phyloP scores from a whole-genome alignment of 2,113 vertebrate species.

The Oryzias javanicus region DNA sequence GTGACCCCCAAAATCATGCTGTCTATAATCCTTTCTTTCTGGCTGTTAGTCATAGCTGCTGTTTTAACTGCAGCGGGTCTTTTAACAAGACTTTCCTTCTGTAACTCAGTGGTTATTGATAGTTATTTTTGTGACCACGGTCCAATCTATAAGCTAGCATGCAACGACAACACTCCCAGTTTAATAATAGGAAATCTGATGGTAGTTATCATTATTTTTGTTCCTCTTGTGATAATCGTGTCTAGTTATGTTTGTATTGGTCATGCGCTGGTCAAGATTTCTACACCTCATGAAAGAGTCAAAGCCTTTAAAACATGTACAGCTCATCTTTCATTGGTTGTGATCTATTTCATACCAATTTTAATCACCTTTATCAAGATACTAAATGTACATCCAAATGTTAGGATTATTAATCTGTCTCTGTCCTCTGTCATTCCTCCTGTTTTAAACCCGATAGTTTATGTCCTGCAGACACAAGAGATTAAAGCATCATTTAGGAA shows the following conservation, averaged over 20 bases:
- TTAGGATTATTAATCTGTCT: constrained; percentile 66
- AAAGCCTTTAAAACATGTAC: constrained; percentile 54
- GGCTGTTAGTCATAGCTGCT: background rate
- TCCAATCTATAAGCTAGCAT: constrained; percentile 2
- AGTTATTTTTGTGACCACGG: constrained; percentile 29
- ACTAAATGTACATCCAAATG: constrained; percentile 41
- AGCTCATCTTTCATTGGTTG: constrained; percentile 51
- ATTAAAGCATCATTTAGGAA: constrained; percentile 1
- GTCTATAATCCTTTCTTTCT: background rate
- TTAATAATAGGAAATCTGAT: constrained; percentile 17
- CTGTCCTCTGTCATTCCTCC: constrained; percentile 37
- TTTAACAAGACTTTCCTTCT: background rate
- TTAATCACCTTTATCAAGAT: constrained; percentile 31
- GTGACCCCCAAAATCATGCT: too few species aligned
- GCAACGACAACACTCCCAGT: constrained; percentile 3
- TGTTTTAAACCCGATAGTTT: constrained; percentile 42
- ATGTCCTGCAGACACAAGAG: constrained; percentile 47
- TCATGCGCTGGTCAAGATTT: constrained; percentile 38
- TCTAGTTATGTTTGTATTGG: constrained; percentile 12
- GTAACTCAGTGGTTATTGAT: constrained; percentile 37
- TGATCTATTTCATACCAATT: constrained; percentile 50
- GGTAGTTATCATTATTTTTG: background rate
- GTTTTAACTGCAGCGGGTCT: too few species aligned
- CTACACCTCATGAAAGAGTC: constrained; percentile 18
- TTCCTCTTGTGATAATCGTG: background rate